Evolutionary conservation across 2,113 vertebrate species (phyloP).

Genomic region (Platichthys stellatus): DNA sequence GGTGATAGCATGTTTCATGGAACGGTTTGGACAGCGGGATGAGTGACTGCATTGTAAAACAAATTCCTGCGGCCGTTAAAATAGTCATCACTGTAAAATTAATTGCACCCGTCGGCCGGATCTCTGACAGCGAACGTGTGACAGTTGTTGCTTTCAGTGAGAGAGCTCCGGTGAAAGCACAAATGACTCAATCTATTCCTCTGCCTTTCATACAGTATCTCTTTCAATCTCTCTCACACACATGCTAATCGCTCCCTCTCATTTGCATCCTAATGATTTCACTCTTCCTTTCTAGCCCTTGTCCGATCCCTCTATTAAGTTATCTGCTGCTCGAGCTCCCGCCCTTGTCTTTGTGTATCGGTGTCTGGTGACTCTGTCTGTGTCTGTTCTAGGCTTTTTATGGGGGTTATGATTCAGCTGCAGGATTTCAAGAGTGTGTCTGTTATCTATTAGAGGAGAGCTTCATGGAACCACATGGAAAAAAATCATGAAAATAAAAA

Average conservation of each 20-base stretch:
- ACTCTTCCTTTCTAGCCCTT: constrained; percentile 67
- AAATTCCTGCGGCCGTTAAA: constrained; percentile 52
- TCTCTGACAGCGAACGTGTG: constrained; percentile 67
- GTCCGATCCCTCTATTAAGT: constrained; percentile 72
- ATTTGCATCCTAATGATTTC: constrained; percentile 92
- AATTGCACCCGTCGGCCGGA: constrained; percentile 59
- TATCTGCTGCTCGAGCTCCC: constrained; percentile 49
- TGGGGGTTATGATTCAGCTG: constrained; percentile 47
- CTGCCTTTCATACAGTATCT: constrained; percentile 75
- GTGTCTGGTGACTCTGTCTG: constrained; percentile 46
- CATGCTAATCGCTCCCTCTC: constrained; percentile 85
- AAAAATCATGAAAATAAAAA: neutral
- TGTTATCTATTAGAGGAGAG: constrained; percentile 27
- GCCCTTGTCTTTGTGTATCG: constrained; percentile 61
- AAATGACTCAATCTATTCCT: constrained; percentile 63
- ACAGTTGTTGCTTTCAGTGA: constrained; percentile 63
- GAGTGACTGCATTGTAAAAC: constrained; percentile 57
- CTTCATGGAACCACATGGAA: neutral
- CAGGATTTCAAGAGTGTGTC: constrained; percentile 34
- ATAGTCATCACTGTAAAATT: constrained; percentile 67
- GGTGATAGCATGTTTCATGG: constrained; percentile 25
- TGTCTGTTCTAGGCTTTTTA: constrained; percentile 27
- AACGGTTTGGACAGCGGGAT: constrained; percentile 39
- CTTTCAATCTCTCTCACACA: constrained; percentile 76
- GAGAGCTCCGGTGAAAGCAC: constrained; percentile 49